Conservation (phyloP, 1,140 invertebrate species). For the Andrena cerasifolii region DNA sequence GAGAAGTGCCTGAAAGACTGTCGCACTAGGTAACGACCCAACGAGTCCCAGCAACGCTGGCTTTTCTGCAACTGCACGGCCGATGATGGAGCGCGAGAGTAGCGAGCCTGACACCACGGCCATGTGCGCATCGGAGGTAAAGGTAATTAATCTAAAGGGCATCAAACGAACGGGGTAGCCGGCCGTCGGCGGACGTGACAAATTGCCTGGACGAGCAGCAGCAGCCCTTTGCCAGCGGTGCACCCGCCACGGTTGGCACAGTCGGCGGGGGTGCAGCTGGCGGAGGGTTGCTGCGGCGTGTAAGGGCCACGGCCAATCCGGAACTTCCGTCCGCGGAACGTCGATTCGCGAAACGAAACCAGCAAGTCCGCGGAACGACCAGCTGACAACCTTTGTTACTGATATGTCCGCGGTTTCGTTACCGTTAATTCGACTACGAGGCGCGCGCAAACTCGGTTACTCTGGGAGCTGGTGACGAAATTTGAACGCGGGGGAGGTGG, state of each 20-base stretch:
- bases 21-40: neutral
- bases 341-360: conserved; percentile 26
- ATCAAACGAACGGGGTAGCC: conserved; percentile 66
- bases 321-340: conserved; percentile 41
- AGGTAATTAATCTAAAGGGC: conserved; percentile 76
- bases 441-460: conserved; percentile 16
- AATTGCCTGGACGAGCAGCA: conserved; percentile 70
- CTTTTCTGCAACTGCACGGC: conserved; percentile 15
- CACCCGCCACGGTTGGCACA: conserved; percentile 39
- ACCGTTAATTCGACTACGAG: conserved; percentile 4
- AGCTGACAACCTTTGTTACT: conserved; percentile 28
- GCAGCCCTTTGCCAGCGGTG: conserved; percentile 33
- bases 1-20: too few species aligned
- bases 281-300: conserved; percentile 30
- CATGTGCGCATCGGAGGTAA: conserved; percentile 55
- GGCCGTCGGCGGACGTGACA: conserved; percentile 67
- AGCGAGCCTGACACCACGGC: conserved; percentile 54
- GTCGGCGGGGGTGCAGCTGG: conserved; percentile 52
- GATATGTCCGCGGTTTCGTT: conserved; percentile 41
- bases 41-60: neutral
- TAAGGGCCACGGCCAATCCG: conserved; percentile 24
- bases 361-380: neutral
- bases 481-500: neutral
- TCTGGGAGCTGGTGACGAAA: neutral
- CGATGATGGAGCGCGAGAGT: conserved; percentile 53